Evolutionary conservation across 2,888 invertebrate species (phyloP).

Genomic region (Pterobdella sp.): DNA sequence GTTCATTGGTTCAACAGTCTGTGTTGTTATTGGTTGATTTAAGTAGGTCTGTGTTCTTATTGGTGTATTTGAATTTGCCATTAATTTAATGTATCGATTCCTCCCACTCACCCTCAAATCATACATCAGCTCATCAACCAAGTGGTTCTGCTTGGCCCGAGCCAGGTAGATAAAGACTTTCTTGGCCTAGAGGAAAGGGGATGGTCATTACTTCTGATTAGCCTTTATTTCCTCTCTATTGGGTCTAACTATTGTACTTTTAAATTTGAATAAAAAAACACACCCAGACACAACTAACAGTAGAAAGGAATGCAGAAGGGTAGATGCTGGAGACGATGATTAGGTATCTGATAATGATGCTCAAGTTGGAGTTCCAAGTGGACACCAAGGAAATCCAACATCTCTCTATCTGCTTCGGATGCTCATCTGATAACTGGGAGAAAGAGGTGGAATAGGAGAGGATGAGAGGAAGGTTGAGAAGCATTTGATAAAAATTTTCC

Average conservation of each 20-base stretch:
- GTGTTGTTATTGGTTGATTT: slow-evolving; percentile 20
- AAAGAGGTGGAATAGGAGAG: neutral
- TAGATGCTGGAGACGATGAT: slow-evolving; percentile 94
- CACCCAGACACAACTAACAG: too few species aligned
- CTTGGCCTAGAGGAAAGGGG: slow-evolving; percentile 66
- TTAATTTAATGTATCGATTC: neutral
- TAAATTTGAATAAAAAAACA: too few species aligned
- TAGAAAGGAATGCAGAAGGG: slow-evolving; percentile 82
- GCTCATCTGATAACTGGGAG: slow-evolving; percentile 80
- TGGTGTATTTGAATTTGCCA: too few species aligned
- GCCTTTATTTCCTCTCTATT: neutral
- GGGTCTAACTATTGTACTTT: too few species aligned
- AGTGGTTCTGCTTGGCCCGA: slow-evolving; percentile 77
- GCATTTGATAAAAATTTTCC: neutral
- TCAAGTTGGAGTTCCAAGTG: slow-evolving; percentile 90
- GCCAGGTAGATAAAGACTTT: slow-evolving; percentile 86
- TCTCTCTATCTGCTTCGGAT: slow-evolving; percentile 88
- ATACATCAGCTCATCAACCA: slow-evolving; percentile 92
- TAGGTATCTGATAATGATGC: slow-evolving; percentile 88
- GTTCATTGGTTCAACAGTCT: slow-evolving; percentile 86
- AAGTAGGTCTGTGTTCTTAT: too few species aligned
- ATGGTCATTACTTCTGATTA: neutral
- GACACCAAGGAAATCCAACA: slow-evolving; percentile 90
- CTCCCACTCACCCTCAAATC: slow-evolving; percentile 58
- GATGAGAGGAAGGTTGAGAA: neutral